Evolutionary conservation across 1,140 invertebrate species (phyloP), one percentile per base, ranked within the genome.

Genomic region (Mercenaria mercenaria): DNA sequence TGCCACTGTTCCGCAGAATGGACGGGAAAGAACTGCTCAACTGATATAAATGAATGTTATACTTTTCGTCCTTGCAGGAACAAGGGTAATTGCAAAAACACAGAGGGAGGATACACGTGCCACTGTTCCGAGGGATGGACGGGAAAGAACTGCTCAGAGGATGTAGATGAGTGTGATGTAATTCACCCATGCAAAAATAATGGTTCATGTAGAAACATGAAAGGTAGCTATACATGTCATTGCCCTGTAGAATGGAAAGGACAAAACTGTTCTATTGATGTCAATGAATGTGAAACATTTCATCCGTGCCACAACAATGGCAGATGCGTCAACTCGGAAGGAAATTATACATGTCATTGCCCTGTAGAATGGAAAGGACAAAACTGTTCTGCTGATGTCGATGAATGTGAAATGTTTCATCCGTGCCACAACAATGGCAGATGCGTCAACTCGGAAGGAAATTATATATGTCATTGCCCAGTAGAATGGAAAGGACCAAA

Each of bases 321-420:
- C 3, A 83, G 29, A n/a, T 93, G 93, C 91, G 41, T 18, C 0
- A 91, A 93, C 76, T 23, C 39, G 15, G 20, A 76, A 11, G 79
- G 77, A 47, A 64, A 32, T 39, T 91, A 74, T 69, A 59, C 20
- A 0, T 92, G 91, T 67, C 15, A 18, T 6, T 92, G 91, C 82
- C 29, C 52, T 64, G 1, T 41, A 56, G 91, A 90, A 37, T 92
- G 74, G 41, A 74, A 39, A 11, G 91, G 91, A 56, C 67, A 74
- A 20, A 64, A 59, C 32, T 93, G 92, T 91, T 69, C 76, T 11
- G 39, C 59, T 18, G 80, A 93, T 61, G n/a, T n/a, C n/a, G n/a
- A n/a, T n/a, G n/a, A n/a, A n/a, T n/a, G n/a, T n/a, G n/a, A n/a
- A n/a, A n/a, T n/a, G n/a, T n/a, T n/a, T n/a, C n/a, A n/a, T n/a